A percentile compares a stretch with the other conserved stretches of the same genome.
Evolutionary conservation across 2,797 vertebrate species (phyloP).

Genomic region (Pantherophis vulpinus): DNA sequence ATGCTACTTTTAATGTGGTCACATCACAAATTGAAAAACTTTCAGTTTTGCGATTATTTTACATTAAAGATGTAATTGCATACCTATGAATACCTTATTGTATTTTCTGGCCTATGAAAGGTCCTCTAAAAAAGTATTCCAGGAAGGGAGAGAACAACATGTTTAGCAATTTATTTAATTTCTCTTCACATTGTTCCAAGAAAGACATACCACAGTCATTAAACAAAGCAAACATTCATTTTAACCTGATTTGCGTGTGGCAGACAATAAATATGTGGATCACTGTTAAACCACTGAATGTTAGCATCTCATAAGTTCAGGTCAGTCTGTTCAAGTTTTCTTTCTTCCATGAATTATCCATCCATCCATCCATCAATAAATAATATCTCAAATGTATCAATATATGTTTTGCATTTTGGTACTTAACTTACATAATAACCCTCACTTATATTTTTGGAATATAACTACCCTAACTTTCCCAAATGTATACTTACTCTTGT

Average conservation of each 20-base stretch:
- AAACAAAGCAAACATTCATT: neutral
- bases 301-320: too few relatives aligned
- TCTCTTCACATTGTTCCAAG: neutral
- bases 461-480: neutral
- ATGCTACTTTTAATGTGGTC: neutral
- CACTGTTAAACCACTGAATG: too few relatives aligned
- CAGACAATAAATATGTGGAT: neutral
- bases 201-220: neutral
- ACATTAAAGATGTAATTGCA: neutral
- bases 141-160: neutral
- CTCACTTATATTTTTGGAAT: neutral
- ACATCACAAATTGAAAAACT: neutral
- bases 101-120: neutral
- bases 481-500: neutral
- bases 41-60: neutral
- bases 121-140: neutral
- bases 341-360: neutral
- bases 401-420: neutral
- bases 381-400: neutral
- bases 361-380: too few relatives aligned
- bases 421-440: neutral
- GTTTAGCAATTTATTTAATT: neutral
- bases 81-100: neutral
- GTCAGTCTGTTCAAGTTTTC: neutral
- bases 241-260: neutral